Evolutionary conservation across 2,113 vertebrate species (phyloP).

Genomic region (Microcebus jonahi): DNA sequence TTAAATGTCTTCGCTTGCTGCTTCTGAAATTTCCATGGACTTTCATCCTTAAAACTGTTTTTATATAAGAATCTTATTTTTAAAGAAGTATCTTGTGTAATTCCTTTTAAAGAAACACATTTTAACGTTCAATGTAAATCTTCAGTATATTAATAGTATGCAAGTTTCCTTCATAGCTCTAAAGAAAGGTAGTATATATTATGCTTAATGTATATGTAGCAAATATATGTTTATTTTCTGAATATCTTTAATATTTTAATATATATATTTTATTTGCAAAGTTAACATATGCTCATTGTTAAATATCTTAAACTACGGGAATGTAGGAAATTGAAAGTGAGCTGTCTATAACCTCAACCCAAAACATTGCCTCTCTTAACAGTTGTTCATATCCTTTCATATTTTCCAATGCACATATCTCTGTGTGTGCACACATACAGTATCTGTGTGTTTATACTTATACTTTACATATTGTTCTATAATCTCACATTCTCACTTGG

Average conservation of each 20-base stretch:
- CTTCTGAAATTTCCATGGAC: slow-evolving; percentile 5
- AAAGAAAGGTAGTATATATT: neutral
- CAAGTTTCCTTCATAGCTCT: neutral
- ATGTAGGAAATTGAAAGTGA: neutral
- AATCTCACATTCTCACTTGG: neutral
- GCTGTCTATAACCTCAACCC: neutral
- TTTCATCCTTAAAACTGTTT: neutral
- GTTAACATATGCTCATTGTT: neutral
- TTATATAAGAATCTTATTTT: slow-evolving; percentile 5
- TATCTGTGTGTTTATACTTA: neutral
- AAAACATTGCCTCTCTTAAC: neutral
- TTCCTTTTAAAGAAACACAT: neutral
- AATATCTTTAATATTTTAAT: neutral
- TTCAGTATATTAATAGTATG: neutral
- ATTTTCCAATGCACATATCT: neutral
- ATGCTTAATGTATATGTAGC: too few species aligned
- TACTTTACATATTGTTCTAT: neutral
- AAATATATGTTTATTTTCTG: neutral
- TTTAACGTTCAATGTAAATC: neutral
- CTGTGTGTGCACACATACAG: neutral
- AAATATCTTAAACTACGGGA: neutral
- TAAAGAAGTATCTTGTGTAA: neutral
- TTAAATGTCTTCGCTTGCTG: neutral
- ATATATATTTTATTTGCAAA: neutral
- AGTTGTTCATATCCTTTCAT: neutral